phyloP scores from a whole-genome alignment of 2,888 invertebrate species.

The Sthenelais limicola region DNA sequence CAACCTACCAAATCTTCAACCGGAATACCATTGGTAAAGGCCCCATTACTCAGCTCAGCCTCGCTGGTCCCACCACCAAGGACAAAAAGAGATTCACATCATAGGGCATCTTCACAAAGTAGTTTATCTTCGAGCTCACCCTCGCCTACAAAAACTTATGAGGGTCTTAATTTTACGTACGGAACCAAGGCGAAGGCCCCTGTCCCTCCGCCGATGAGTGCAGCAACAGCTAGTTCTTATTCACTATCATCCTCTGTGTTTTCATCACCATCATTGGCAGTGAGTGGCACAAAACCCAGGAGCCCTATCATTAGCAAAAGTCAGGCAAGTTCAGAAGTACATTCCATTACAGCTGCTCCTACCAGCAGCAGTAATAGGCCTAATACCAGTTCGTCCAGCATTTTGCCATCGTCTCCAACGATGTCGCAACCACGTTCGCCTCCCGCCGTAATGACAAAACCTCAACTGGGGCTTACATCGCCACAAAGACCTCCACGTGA shows the following conservation, averaged over 20 bases:
- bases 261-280: not conserved
- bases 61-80: conserved; percentile 5
- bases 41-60: not conserved
- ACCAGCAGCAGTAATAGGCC: too few species aligned
- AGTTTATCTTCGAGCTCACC: not conserved
- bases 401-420: not conserved
- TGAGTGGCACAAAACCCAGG: not conserved
- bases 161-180: not conserved
- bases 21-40: not conserved
- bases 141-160: not conserved
- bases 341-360: too few species aligned
- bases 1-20: too few species aligned
- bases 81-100: conserved; percentile 13
- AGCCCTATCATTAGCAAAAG: not conserved
- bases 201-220: not conserved
- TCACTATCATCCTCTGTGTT: too few species aligned
- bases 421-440: too few species aligned
- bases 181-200: not conserved
- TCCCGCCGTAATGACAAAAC: too few species aligned
- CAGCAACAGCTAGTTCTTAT: too few species aligned
- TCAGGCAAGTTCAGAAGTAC: too few species aligned
- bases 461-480: too few species aligned
- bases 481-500: conserved; percentile 22
- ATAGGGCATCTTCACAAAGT: too few species aligned
- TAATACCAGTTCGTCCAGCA: not conserved